These are phyloP conservation scores for Octopus bimaculoides DNA, from an alignment of 1,140 invertebrate genomes.

Conservation along the genomic window DNA sequence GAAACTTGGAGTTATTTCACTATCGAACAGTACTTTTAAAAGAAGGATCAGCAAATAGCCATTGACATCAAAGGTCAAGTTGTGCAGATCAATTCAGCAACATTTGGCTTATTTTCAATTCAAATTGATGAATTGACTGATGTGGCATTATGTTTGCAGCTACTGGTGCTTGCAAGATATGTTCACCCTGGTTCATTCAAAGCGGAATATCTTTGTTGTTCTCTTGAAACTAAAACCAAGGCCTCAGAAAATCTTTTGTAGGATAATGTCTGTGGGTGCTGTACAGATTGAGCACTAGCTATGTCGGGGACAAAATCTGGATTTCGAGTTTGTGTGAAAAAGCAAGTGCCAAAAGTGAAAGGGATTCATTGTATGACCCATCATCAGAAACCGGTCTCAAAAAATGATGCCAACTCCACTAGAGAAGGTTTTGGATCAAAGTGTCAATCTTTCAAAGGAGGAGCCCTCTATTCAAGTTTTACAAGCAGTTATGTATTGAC, in stretches of 20 bases:
- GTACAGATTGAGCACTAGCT: neutral
- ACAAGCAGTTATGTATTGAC: conserved; percentile 7
- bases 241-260: neutral
- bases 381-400: conserved; percentile 2
- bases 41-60: neutral
- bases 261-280: conserved; percentile 1
- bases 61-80: conserved; percentile 7
- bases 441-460: neutral
- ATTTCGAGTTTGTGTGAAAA: conserved; percentile 7
- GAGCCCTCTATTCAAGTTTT: neutral
- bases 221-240: neutral
- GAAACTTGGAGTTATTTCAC: neutral
- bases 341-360: conserved; percentile 7
- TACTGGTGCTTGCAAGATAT: conserved; percentile 5
- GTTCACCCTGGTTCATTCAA: neutral
- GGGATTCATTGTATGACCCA: conserved; percentile 4
- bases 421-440: conserved; percentile 7
- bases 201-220: neutral
- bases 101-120: neutral
- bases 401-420: neutral
- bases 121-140: no score
- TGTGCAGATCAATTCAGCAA: neutral
- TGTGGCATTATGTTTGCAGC: no score
- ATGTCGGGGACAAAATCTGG: conserved; percentile 7
- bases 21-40: conserved; percentile 2